Base-by-base conservation (phyloP, 2,797 vertebrate genomes). In the Hippoglossus hippoglossus region DNA sequence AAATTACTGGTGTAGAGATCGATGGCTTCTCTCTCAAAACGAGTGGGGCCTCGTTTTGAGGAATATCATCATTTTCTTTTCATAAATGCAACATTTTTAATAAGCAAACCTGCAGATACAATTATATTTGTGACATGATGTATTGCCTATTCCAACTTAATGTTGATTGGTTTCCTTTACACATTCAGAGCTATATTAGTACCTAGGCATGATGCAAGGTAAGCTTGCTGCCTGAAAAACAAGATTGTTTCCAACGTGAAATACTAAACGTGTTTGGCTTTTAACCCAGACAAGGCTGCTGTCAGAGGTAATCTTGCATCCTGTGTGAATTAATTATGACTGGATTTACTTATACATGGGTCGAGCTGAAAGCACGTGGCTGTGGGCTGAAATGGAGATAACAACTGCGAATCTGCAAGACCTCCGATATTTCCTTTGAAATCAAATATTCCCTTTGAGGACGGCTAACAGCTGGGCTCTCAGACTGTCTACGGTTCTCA, bases 371-470 rank as follows among this genome's bases (percentile, higher is more conserved):
- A 64, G 68, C 67, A 67, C 49, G 62, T 71, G 44, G 69, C 70
- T 75, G 51, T 18, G 51, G 54, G 65, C 57, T 73, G 58, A 52
- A 66, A 63, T 15, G 58, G 39, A 72, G 52, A 69, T 59, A 60
- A 63, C 19, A 46, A 55, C 61, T 53, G 21, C 13, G 8, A 75
- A n/a, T 75, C 41, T 34, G 57, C 18, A 46, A 73, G 56, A 59
- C 22, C 55, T 57, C 24, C 22, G 51, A 64, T 63, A 62, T 75
- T 79, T 67, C 53, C 68, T 85, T 63, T 75, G 73, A 68, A 59
- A 78, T 84, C 25, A 74, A 63, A 82, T 75, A 82, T 79, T 80
- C 73, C 47, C 74, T 78, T 34, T 72, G 54, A 81, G 62, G 39
- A 51, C 16, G n/a, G 69, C 59, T 74, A 72, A 81, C 70, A 68